Evolutionary conservation across 2,797 vertebrate genomes (phyloP).

Genomic region (Scolopax bukidnonensis): DNA sequence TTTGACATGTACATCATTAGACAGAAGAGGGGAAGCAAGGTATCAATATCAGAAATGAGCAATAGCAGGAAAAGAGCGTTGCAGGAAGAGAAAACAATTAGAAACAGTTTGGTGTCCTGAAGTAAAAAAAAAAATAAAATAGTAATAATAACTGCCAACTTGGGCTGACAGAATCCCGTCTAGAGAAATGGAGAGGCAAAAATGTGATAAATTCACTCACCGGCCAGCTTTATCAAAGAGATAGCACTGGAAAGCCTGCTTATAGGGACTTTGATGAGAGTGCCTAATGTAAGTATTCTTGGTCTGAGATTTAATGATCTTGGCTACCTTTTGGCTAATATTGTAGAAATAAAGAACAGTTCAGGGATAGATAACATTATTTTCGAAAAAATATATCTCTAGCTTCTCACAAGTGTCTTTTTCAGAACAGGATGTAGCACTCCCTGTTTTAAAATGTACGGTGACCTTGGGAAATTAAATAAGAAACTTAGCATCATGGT

Average conservation of each 20-base stretch:
- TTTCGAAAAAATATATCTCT: not conserved
- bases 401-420: not conserved
- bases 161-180: not conserved
- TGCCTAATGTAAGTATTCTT: not conserved
- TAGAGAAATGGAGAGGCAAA: not conserved
- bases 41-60: constrained; percentile 67
- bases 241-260: not conserved
- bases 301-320: not conserved
- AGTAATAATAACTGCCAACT: not conserved
- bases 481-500: not conserved
- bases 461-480: not conserved
- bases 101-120: constrained; percentile 41
- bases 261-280: not conserved
- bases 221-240: constrained; percentile 16
- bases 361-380: not conserved
- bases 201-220: not conserved
- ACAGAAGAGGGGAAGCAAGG: constrained; percentile 50
- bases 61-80: constrained; percentile 34
- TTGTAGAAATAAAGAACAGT: not conserved
- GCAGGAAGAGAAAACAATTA: constrained; percentile 63
- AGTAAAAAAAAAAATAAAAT: not conserved
- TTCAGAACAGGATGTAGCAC: not conserved
- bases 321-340: not conserved
- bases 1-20: constrained; percentile 69
- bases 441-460: not conserved